A percentile compares a stretch with the other conserved stretches of the same genome.
Evolutionary conservation across 1,140 invertebrate species (phyloP).

Genomic region (Meloidogyne hapla): DNA sequence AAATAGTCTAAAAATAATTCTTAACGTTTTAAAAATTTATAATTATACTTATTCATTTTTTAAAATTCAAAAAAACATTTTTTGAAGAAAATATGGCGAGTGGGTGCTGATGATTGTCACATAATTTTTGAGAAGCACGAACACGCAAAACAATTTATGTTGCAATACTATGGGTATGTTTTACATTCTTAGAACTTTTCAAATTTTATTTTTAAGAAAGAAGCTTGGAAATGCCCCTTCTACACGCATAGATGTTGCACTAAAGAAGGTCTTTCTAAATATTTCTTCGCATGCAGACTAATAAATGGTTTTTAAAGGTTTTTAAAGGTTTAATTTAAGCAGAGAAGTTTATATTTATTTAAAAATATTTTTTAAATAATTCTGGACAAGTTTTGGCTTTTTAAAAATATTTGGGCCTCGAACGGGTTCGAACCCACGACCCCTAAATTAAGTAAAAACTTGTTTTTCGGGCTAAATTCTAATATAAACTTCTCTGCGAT

Average conservation of each 20-base stretch:
- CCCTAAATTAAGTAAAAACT: too few species aligned
- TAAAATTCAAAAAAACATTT: background rate
- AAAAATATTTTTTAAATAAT: background rate
- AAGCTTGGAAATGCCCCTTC: background rate
- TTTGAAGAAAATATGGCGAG: slow-evolving; percentile 45
- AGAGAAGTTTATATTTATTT: background rate
- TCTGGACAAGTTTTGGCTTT: background rate
- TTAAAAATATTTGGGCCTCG: background rate
- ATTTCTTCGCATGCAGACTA: background rate
- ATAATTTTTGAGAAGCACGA: slow-evolving; percentile 49
- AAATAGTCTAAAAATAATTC: too few species aligned
- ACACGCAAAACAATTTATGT: slow-evolving; percentile 47
- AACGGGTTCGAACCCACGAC: background rate
- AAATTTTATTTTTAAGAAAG: slow-evolving; percentile 11
- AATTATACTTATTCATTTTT: too few species aligned
- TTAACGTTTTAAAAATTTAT: too few species aligned
- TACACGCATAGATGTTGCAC: background rate
- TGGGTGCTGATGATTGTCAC: slow-evolving; percentile 28
- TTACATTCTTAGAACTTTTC: too few species aligned
- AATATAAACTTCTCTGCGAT: too few species aligned
- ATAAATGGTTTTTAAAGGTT: background rate
- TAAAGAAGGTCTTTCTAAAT: slow-evolving; percentile 29
- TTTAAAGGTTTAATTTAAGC: too few species aligned
- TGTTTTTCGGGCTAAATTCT: too few species aligned
- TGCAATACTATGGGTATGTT: slow-evolving; percentile 47